Evolutionary conservation across 2,797 vertebrate species (phyloP), one percentile per base, ranked within the genome.

Genomic region (Urophycis tenuis): DNA sequence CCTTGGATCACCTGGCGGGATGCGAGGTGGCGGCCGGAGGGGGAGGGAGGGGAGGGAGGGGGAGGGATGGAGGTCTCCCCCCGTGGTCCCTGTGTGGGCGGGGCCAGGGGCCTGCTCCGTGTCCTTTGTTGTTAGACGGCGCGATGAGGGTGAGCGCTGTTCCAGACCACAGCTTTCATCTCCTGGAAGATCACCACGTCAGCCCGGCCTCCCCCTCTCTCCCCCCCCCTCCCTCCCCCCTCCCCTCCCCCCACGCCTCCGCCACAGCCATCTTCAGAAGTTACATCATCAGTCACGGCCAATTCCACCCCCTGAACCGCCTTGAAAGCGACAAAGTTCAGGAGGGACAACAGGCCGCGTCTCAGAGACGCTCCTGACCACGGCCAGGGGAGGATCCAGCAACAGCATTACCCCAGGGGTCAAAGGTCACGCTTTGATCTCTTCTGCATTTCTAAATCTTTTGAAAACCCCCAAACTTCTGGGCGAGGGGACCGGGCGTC

Each of bases 141-240:
- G 81, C 82, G 83, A 45, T 22, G 76, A 81, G 80, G 78, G 78
- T 22, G 10, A 31, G 81, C 79, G 30, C 78, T 31, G 82, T 89
- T 88, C 84, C 83, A 76, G 79, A 77, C 83, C 84, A 77, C 77
- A 32, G 85, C 84, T 74, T 87, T 80, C 81, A 74, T 85, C 79
- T 72, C 35, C 35, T 10, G 11, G n/a, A n/a, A 10, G 35, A 7
- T 36, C 35, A 36, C 35, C 35, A 36, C 3, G 35, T 36, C 34
- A 1, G 12, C 41, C 12, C 4, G 1, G 12, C 41, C 15, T 1
- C 41, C 15, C 41, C 15, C 41, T 5, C 41, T 2, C 15, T 5
- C 2, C 41, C 41, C 41, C 41, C 12, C 3, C 15, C 14, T 5
- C 41, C 2, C 15, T 45, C 41, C 41, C 15, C 14, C 5, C 41